Evolutionary conservation across 2,888 invertebrate genomes (phyloP).

Genomic region (Uloborus plumipes): DNA sequence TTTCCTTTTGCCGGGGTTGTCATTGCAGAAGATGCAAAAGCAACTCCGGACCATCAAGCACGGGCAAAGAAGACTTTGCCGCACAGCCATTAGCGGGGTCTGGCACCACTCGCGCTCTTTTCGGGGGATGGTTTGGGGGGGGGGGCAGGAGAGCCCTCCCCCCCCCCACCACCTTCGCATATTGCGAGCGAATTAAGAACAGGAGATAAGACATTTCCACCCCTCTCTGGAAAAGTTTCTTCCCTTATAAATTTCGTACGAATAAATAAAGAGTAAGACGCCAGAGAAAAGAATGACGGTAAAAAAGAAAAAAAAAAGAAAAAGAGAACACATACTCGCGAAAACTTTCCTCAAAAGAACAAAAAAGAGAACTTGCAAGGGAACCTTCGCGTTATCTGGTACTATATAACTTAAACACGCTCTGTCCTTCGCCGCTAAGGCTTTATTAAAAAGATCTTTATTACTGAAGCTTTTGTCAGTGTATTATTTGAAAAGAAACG

Average conservation of each 20-base stretch:
- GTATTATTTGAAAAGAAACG: constrained; percentile 63
- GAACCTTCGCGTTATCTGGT: constrained; percentile 51
- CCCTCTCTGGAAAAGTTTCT: constrained; percentile 35
- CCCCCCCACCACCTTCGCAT: constrained; percentile 29
- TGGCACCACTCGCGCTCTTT: constrained; percentile 54
- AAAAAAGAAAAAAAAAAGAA: constrained; percentile 13
- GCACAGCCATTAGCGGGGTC: constrained; percentile 48
- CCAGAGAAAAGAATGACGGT: constrained; percentile 12
- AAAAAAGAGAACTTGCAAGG: constrained; percentile 13
- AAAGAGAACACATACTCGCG: constrained; percentile 42
- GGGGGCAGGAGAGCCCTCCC: neutral
- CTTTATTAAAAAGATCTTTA: constrained; percentile 65
- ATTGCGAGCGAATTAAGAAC: constrained; percentile 64
- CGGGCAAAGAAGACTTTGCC: constrained; percentile 23
- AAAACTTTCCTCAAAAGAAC: constrained; percentile 44
- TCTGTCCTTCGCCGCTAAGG: constrained; percentile 18
- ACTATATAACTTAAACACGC: constrained; percentile 47
- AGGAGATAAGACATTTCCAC: constrained; percentile 61
- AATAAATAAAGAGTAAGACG: constrained; percentile 47
- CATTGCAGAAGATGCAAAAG: constrained; percentile 48
- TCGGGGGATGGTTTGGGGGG: constrained; percentile 25
- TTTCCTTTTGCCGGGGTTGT: constrained; percentile 31
- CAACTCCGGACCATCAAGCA: constrained; percentile 47
- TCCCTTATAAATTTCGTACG: constrained; percentile 48
- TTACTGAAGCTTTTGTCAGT: constrained; percentile 63